A percentile compares a stretch with the other conserved stretches of the same genome.
phyloP scores from a whole-genome alignment of 2,113 vertebrate species.

The Myiozetetes cayanensis region DNA sequence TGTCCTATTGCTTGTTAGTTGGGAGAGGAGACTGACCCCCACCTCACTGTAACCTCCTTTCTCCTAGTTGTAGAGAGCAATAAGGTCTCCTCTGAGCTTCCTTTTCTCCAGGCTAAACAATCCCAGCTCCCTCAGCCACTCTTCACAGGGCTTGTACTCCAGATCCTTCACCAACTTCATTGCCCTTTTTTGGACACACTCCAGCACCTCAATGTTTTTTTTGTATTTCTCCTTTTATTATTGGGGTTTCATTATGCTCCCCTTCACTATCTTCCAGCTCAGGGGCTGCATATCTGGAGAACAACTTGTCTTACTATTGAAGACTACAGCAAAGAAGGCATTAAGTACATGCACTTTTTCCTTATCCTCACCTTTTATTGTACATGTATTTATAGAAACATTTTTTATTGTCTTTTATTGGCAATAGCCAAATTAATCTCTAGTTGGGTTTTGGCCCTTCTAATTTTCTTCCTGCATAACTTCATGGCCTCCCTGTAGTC shows the following conservation, averaged over 20 bases:
- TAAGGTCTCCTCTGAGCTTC: neutral
- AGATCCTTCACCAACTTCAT: neutral
- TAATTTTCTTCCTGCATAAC: neutral
- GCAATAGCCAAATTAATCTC: neutral
- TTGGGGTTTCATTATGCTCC: neutral
- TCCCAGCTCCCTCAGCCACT: neutral
- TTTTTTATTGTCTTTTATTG: neutral
- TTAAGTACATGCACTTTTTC: neutral
- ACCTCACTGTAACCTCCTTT: neutral
- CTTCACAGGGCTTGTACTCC: neutral
- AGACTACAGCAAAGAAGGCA: neutral
- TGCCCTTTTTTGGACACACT: neutral
- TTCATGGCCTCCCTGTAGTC: neutral
- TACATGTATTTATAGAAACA: neutral
- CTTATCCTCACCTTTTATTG: neutral
- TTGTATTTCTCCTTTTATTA: neutral
- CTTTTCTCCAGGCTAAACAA: neutral
- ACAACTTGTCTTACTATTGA: neutral
- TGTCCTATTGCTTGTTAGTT: neutral
- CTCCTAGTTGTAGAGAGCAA: neutral
- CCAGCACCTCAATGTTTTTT: neutral
- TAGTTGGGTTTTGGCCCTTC: neutral
- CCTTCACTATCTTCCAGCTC: neutral
- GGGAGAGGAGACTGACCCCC: too few relatives aligned
- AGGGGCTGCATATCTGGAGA: neutral